phyloP scores from a whole-genome alignment of 2,113 vertebrate species.

The Sphyrna mokarran region DNA sequence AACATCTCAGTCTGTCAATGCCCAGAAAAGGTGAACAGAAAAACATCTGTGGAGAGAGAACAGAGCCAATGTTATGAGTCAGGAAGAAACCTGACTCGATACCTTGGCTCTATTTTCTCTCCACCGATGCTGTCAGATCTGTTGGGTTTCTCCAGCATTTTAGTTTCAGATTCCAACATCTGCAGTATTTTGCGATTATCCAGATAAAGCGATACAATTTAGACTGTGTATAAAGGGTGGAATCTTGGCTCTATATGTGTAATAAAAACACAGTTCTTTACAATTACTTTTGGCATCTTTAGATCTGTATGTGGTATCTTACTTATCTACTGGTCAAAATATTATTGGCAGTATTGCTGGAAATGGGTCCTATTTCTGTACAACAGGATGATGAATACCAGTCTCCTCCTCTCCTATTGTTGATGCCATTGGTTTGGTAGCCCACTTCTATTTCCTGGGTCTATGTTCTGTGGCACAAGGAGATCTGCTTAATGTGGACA shows the following conservation, averaged over 20 bases:
- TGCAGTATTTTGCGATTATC: no score
- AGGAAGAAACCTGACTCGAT: no score
- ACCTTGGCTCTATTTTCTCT: no score
- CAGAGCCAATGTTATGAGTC: no score
- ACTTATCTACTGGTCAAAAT: background rate
- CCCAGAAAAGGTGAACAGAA: background rate
- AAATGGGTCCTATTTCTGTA: background rate
- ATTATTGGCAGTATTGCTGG: background rate
- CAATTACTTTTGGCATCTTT: background rate
- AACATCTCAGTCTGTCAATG: background rate
- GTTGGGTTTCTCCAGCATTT: no score
- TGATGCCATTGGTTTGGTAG: background rate
- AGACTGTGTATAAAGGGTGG: background rate
- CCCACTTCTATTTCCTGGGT: background rate
- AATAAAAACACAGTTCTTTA: background rate
- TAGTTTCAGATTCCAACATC: no score
- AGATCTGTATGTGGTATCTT: background rate
- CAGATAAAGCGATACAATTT: background rate
- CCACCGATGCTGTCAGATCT: no score
- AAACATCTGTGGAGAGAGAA: no score
- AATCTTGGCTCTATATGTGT: background rate
- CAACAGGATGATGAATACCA: background rate
- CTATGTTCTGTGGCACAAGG: background rate
- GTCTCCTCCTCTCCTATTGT: background rate
- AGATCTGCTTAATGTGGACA: background rate